Evolutionary conservation across 2,113 vertebrate genomes (phyloP), one percentile per base, ranked within the genome.

Genomic region (Megalops atlanticus): DNA sequence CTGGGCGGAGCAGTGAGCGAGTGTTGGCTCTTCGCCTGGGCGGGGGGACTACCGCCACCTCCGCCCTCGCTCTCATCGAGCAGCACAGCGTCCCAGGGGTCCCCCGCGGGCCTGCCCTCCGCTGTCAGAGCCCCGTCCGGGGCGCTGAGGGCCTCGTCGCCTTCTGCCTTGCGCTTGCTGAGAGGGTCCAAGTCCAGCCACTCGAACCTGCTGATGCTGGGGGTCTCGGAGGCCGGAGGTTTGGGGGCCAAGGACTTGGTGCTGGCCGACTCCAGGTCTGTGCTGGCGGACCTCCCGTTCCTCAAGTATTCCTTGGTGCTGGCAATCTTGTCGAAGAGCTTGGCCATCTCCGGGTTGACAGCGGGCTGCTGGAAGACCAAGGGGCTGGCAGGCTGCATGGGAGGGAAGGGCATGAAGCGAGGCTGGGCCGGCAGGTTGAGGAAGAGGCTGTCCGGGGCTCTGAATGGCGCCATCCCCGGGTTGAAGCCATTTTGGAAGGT

Each of bases 21-120:
- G 83, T 78, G 82, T 0, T 85, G 80, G 16, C 80, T 70, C 64
- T 95, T 96, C 76, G 84, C 93, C 89, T 91, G 85, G 1, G 90
- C 89, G 16, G 89, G 85, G 3, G 90, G 91, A 88, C 91, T 88
- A 71, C 85, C 70, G 2, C 43, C 89, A 82, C 64, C 82, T 83
- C 85, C 82, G 76, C 86, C 86, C 80, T 94, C 89, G n/a, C 94
- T 95, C 85, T 97, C 96, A 24, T 95, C 93, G 76, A 94, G 90
- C 41, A 99, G 94, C 79, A 99, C 98, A 8, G 97, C 98, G 75
- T 99, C 98, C 98, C 98, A 99, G 0, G 98, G 98, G 90, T 99
- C 98, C 68, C 96, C 94, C 0, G 94, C 94, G 73, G 87, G 82
- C 69, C 83, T 78, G 38, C 85, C 90, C 68, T 88, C 52, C 24